Evolutionary conservation across 2,797 vertebrate genomes (phyloP), one percentile per base, ranked within the genome.

Genomic region (Moxostoma hubbsi): DNA sequence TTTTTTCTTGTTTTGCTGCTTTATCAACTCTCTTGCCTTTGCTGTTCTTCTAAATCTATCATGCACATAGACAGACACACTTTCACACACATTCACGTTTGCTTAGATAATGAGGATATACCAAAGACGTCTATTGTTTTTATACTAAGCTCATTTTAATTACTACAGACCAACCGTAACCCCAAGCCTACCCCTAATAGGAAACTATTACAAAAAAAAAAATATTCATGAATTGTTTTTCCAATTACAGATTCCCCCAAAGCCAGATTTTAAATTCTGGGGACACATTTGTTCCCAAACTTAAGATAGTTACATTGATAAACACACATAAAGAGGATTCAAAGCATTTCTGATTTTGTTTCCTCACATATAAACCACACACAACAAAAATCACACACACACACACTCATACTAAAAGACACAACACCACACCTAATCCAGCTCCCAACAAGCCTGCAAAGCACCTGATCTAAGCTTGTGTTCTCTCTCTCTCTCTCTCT

Each of bases 371-470:
- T n/a, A 71, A 61, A 50, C 71, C 36, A 54, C 55, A 13, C 16
- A 61, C 64, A 59, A 50, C 5, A 59, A 7, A 61, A 61, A 68
- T 54, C 59, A 11, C 58, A 43, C 47, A 24, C 47, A 24, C 66
- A 51, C 47, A 16, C 73, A 49, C 15, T 49, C 7, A 5, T 2
- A 11, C 5, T 5, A 18, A 47, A 62, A 71, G 15, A 46, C 50
- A 64, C 59, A 64, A 36, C 68, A 51, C 18, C 65, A 63, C 68
- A 63, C 51, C 59, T 79, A 79, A 78, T 63, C 66, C 75, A 61
- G 64, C 75, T 70, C 50, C 67, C 24, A 63, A 61, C 18, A 61
- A 24, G 18, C 18, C 58, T 36, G 58, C 58, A 59, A 77, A 69
- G 58, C 49, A 78, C 58, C 76, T 72, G 16, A 47, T 63, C 49